A percentile compares a stretch with the other conserved stretches of the same genome.
phyloP scores from a whole-genome alignment of 2,113 vertebrate species.

The Oriolus oriolus region DNA sequence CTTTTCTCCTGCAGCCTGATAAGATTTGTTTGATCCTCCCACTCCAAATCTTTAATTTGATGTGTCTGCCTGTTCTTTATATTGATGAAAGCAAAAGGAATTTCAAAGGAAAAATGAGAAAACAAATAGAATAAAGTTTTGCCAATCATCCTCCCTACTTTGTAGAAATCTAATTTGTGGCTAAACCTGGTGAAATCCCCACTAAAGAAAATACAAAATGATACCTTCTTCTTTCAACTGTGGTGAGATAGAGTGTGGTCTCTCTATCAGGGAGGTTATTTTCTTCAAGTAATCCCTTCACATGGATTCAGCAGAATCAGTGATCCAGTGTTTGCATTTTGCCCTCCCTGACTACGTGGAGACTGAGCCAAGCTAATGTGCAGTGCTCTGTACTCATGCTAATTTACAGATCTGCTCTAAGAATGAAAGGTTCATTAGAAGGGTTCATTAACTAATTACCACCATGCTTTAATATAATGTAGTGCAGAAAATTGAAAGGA shows the following conservation, averaged over 20 bases:
- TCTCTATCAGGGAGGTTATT: neutral
- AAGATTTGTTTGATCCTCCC: neutral
- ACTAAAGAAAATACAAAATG: neutral
- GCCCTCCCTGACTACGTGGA: neutral
- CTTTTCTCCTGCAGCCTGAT: neutral
- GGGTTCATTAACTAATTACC: neutral
- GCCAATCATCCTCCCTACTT: neutral
- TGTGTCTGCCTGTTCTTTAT: neutral
- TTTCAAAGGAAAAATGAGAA: neutral
- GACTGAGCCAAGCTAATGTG: neutral
- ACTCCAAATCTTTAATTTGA: neutral
- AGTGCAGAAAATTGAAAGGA: neutral
- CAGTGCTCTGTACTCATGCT: neutral
- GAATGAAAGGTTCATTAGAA: neutral
- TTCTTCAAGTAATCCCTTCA: neutral
- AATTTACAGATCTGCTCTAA: neutral
- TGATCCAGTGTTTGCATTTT: neutral
- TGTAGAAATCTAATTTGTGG: neutral
- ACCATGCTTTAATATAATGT: neutral
- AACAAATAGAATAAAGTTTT: neutral
- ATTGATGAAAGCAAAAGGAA: neutral
- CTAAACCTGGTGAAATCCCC: neutral
- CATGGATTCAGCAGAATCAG: neutral
- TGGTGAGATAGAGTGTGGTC: neutral
- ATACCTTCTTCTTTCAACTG: neutral